Conservation (phyloP, 2,888 invertebrate species). For the Papilio protenor region DNA sequence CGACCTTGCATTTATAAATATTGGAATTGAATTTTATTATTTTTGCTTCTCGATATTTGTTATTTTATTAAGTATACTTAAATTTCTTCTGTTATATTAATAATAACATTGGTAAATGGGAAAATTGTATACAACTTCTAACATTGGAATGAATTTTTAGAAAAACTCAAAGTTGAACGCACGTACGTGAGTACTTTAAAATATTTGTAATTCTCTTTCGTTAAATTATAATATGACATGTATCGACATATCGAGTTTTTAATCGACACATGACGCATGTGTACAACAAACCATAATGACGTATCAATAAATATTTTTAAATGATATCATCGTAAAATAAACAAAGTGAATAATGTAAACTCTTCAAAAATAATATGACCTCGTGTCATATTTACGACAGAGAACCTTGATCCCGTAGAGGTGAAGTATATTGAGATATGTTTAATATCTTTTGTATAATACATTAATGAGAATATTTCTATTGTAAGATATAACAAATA, state of each 20-base stretch:
- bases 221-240: neutral
- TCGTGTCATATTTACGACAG: conserved; percentile 49
- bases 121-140: too few relatives aligned
- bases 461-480: neutral
- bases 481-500: neutral
- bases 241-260: neutral
- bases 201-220: too few relatives aligned
- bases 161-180: too few relatives aligned
- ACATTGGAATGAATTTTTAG: too few relatives aligned
- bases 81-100: too few relatives aligned
- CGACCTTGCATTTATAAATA: conserved; percentile 46
- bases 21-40: conserved; percentile 35
- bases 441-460: neutral
- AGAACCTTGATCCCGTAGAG: conserved; percentile 52
- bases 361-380: conserved; percentile 44
- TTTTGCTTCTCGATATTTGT: neutral
- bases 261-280: neutral
- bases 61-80: neutral
- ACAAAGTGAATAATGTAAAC: neutral
- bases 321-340: conserved; percentile 9
- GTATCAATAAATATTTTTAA: neutral
- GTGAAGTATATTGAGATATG: conserved; percentile 7
- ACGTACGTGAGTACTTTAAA: too few relatives aligned
- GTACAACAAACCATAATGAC: neutral
- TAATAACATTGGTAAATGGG: too few relatives aligned